A percentile compares a stretch with the other conserved stretches of the same genome.
phyloP scores from a whole-genome alignment of 1,140 invertebrate species.

The Ips nitidus region DNA sequence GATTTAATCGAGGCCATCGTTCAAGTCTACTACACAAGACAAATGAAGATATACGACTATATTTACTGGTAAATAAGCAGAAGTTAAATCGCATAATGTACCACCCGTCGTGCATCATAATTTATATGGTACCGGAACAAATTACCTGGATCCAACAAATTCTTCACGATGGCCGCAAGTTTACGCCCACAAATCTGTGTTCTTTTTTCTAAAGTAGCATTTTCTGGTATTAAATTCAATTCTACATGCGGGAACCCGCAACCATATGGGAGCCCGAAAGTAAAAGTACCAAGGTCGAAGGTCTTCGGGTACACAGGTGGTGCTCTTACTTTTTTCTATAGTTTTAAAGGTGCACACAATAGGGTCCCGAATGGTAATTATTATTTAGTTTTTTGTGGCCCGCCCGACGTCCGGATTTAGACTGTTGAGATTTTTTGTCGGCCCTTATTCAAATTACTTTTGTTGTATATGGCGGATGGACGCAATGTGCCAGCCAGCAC shows the following conservation, averaged over 20 bases:
- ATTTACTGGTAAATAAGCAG: too few relatives aligned
- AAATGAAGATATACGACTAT: too few relatives aligned
- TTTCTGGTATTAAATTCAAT: conserved; percentile 10
- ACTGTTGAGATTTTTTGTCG: conserved; percentile 30
- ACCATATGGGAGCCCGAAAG: conserved; percentile 24
- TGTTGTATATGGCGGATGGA: conserved; percentile 23
- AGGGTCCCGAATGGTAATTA: conserved; percentile 30
- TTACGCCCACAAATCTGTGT: conserved; percentile 16
- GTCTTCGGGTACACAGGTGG: conserved; percentile 24
- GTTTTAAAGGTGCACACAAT: conserved; percentile 33
- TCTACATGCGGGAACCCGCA: conserved; percentile 14
- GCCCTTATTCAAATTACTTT: conserved; percentile 29
- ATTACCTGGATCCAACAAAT: conserved; percentile 28
- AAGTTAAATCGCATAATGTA: neutral
- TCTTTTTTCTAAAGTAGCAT: neutral
- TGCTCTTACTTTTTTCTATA: conserved; percentile 27
- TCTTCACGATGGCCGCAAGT: conserved; percentile 26
- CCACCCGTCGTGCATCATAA: conserved; percentile 2
- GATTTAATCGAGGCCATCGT: too few relatives aligned
- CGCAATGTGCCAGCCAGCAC: conserved; percentile 19
- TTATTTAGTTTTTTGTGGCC: conserved; percentile 29
- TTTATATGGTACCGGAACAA: conserved; percentile 24
- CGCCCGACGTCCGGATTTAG: conserved; percentile 25
- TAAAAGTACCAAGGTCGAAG: conserved; percentile 31
- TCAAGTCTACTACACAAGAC: too few relatives aligned